Base-by-base conservation (phyloP, 1,140 invertebrate species). In the Bombus balteatus region DNA sequence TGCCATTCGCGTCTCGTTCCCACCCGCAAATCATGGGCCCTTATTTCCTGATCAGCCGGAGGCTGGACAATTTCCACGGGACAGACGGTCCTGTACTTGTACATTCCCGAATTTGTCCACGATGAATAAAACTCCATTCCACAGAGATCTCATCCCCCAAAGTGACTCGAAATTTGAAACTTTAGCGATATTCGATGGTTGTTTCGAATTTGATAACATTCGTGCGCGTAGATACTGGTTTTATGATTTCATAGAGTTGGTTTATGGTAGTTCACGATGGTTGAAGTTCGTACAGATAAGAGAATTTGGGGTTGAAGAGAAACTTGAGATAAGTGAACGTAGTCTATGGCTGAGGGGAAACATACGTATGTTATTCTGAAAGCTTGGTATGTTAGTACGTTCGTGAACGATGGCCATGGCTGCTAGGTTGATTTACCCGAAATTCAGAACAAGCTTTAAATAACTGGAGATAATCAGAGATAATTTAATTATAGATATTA, bases 31-130 rank as follows among this genome's bases (percentile, higher is more conserved):
- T 43, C 75, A 66, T 47, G 68, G 34, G 2, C 34, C 68, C 84
- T 83, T 81, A 85, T 89, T 89, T 89, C 88, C 88, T 89, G 87
- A 75, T 82, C 59, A 86, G 39, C 28, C 88, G 68, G 68, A 41
- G 80, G 65, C 8, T 68, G 87, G 77, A 88, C 74, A 81, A 53
- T 85, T 89, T 88, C 57, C 87, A 76, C 41, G 9, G 22, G 47
- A 34, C 59, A 34, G 71, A 75, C 74, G 18, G 32, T 34, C 22
- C 43, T 15, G 6, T 34, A 28, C 32, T 10, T 66, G 82, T 53
- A 84, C 71, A 79, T 79, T 71, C 18, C 9, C 53, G 53, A 62
- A 79, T 57, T 41, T 8, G 71, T 73, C 28, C 37, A 25, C 9
- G 4, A 28, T 37, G 25, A 13, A n/a, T 71, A n/a, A 71, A 71